Evolutionary conservation across 1,140 invertebrate species (phyloP).

Genomic region (Diabrotica virgifera): DNA sequence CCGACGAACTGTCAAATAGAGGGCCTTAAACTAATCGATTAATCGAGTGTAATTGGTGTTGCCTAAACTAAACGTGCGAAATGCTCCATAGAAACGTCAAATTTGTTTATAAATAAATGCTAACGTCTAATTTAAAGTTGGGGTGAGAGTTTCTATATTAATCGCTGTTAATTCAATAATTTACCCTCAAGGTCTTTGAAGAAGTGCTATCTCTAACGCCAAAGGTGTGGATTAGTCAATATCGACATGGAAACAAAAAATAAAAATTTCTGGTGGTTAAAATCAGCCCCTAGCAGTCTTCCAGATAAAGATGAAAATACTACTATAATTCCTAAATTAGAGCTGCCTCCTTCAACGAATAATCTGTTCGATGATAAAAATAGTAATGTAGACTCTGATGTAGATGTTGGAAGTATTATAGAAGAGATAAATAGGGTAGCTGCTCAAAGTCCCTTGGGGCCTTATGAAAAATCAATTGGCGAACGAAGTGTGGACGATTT

Average conservation of each 20-base stretch:
- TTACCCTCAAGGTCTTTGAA: background rate
- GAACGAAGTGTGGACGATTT: conserved; percentile 46
- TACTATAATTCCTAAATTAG: conserved; percentile 26
- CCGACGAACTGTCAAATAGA: too few relatives aligned
- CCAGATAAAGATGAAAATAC: conserved; percentile 23
- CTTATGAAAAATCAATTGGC: conserved; percentile 33
- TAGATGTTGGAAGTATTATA: conserved; percentile 47
- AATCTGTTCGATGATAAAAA: conserved; percentile 43
- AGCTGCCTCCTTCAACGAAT: conserved; percentile 34
- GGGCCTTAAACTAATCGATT: too few relatives aligned
- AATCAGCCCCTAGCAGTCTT: conserved; percentile 26
- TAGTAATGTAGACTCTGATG: conserved; percentile 33
- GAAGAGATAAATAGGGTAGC: conserved; percentile 47
- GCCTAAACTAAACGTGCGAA: too few relatives aligned
- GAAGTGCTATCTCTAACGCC: background rate
- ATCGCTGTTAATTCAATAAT: conserved; percentile 7
- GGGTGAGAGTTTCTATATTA: background rate
- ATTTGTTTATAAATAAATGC: conserved; percentile 1
- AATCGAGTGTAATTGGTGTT: too few relatives aligned
- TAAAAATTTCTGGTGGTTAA: conserved; percentile 43
- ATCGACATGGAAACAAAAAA: conserved; percentile 41
- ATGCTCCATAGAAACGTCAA: background rate
- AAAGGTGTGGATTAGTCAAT: conserved; percentile 32
- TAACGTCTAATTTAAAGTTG: background rate
- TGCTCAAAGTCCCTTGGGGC: conserved; percentile 45